Base-by-base conservation (phyloP, 1,140 invertebrate genomes). In the Drosophila pallidifrons region DNA sequence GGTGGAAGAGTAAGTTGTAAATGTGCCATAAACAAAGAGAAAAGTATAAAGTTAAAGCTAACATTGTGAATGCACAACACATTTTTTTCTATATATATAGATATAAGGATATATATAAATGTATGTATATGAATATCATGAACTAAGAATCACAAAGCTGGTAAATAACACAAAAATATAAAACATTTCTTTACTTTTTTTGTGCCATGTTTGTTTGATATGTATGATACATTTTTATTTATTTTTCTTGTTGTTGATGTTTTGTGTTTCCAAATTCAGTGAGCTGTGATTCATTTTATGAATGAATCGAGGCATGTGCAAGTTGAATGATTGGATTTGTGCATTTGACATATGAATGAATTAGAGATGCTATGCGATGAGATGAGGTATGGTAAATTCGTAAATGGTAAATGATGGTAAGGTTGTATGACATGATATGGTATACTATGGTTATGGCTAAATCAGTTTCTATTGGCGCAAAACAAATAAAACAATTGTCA, bases 271-370 rank as follows among this genome's bases (percentile, higher is more conserved):
- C 28, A 30, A 52, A 41, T 57, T 70, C 82, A 73, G 66, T 87
- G 80, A 88, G 35, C 66, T 52, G 54, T 83, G 61, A 77, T 79
- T 73, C 61, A 47, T 55, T 74, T 47, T 32, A 61, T 73, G 68
- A 70, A 77, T 70, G 73, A 75, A 71, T 59, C 51, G 58, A 70
- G 52, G 72, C 72, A 61, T 68, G 71, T 60, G 55, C 64, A 54
- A 54, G 55, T 41, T 77, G 67, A 77, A 77, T 80, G 77, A 83
- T 83, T 77, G 74, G 81, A 81, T 77, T 80, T 86, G 55, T 75
- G 73, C 72, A 75, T 52, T 70, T 75, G 66, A 70, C 58, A 82
- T 67, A 65, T 75, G 61, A 69, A 79, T 60, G 69, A 73, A 65
- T 52, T 8, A 47, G 30, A 45, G 41, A n/a, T 25, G 20, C 20